phyloP scores from a whole-genome alignment of 2,888 invertebrate genomes.

The Minunthozetes semirufus region DNA sequence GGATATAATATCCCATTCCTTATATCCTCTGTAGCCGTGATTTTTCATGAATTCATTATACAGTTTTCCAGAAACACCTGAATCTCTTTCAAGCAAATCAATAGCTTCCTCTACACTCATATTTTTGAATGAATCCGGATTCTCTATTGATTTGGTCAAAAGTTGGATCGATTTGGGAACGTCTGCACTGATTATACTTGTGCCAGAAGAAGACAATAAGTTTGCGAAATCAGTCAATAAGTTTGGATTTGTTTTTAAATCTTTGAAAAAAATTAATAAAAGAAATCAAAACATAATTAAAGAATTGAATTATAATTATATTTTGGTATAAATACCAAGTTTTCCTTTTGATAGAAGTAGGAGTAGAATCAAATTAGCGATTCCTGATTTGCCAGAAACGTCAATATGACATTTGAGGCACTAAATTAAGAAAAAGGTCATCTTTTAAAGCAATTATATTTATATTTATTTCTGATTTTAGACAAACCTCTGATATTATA shows the following conservation, averaged over 20 bases:
- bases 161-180: constrained; percentile 25
- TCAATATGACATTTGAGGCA: neutral
- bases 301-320: neutral
- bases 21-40: constrained; percentile 62
- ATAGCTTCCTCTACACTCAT: constrained; percentile 49
- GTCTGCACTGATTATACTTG: constrained; percentile 37
- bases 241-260: neutral
- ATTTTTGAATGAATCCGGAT: constrained; percentile 1
- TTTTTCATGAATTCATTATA: constrained; percentile 58
- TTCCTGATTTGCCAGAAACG: neutral
- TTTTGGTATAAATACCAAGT: neutral
- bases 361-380: neutral
- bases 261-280: neutral
- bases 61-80: constrained; percentile 52
- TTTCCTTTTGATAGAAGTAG: neutral
- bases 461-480: no score
- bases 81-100: constrained; percentile 57
- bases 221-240: constrained; percentile 32
- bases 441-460: neutral
- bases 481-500: neutral
- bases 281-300: neutral
- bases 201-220: constrained; percentile 21
- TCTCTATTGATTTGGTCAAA: constrained; percentile 28
- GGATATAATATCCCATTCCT: constrained; percentile 46
- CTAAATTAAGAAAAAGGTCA: neutral